Base-by-base conservation (phyloP, 2,797 vertebrate genomes). In the Sebastes oblongus region DNA sequence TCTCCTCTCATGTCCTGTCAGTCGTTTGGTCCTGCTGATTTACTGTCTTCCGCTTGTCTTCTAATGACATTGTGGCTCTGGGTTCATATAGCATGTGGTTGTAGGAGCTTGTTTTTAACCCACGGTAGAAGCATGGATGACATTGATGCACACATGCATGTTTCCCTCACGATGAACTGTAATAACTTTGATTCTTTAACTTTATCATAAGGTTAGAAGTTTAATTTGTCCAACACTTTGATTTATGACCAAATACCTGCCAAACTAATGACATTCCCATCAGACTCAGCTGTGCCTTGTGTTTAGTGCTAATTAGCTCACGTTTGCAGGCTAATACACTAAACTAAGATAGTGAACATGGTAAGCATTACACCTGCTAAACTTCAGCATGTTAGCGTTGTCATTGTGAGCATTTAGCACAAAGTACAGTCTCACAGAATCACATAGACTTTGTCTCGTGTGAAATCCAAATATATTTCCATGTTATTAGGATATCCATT, bases 1-100 rank as follows among this genome's bases (percentile, higher is more conserved):
- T 34, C 67, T 72, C 66, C 32, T 84, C 46, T 83, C 68, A 77
- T 75, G 74, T 84, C 52, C 62, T 70, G 72, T 80, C 88, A 67
- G 69, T 77, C 39, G 69, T 78, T 76, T 25, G 59, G 59, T 65
- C 7, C 16, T 10, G 2, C 25, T 87, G 90, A 93, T 91, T 91
- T 88, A 89, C 32, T 56, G 66, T 77, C 86, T 81, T 88, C 81
- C 60, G 66, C 82, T 87, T 66, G 67, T 78, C 74, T 64, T 75
- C 71, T 78, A n/a, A 59, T 70, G 62, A 80, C 69, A 50, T 24
- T 39, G 27, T 74, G 74, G 1, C 24, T 22, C 24, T 62, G 39
- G 66, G 55, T 72, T 84, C 72, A 25, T 46, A 25, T 24, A 42
- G 22, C 27, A 46, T 69, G 39, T 54, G 6, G 27, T 50, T 69